Evolutionary conservation across 2,888 invertebrate genomes (phyloP), one percentile per base, ranked within the genome.

Genomic region (Drosophila dives): DNA sequence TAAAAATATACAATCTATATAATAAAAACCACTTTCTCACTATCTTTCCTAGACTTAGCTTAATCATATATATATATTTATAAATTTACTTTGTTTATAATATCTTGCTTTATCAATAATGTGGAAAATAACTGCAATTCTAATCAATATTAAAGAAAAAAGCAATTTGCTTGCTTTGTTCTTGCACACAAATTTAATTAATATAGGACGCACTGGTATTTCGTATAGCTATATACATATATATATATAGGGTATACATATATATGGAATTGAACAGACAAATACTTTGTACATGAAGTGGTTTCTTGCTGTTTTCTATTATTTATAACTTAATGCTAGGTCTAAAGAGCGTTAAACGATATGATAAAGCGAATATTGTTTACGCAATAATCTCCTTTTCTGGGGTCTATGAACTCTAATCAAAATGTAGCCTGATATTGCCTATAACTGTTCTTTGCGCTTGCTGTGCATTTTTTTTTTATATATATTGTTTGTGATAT

Each of bases 231-330:
- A 50, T 77, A 63, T 64, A 49, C 54, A 51, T 50, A 56, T 51
- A 48, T 55, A 55, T 77, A 12, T 12, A 67, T 53, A 61, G 40
- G 64, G 54, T 71, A 69, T 63, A 69, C 75, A 69, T 78, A 68
- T 69, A 75, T 81, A 66, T 78, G 67, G 60, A 65, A 36, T 63
- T 71, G 64, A 72, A 77, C 70, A 87, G 85, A 85, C 88, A 84
- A 87, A 85, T 87, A 85, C 83, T 85, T 85, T 85, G 88, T 85
- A 85, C 85, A 85, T 71, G 78, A 84, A 84, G 73, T 78, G 66
- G 32, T 59, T 63, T 62, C 12, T 11, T 32, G 12, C 20, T 32
- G 40, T 49, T 54, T 61, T 20, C 34, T 55, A 65, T 61, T 69
- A 62, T 63, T 54, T 64, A 63, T 62, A 67, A 64, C 80, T 82